Evolutionary conservation across 1,140 invertebrate species (phyloP).

Genomic region (Eupristina koningsbergeri): DNA sequence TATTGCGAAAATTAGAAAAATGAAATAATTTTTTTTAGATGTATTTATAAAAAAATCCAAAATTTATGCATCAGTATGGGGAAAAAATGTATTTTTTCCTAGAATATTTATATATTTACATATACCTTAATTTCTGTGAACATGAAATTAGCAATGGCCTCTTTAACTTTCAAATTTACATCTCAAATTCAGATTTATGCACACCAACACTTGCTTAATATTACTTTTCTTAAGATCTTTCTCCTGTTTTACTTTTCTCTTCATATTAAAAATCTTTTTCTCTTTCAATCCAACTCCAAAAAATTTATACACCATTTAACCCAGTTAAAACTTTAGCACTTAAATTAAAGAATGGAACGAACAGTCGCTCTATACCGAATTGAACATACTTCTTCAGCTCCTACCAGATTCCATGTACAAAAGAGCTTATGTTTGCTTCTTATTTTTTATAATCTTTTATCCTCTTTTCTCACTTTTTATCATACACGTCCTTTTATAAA

Average conservation of each 20-base stretch:
- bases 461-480: neutral
- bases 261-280: neutral
- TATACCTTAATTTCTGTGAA: neutral
- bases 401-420: constrained; percentile 16
- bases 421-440: constrained; percentile 24
- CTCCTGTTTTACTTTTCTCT: constrained; percentile 21
- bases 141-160: neutral
- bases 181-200: neutral
- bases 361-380: constrained; percentile 53
- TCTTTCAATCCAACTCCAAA: constrained; percentile 8
- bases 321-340: constrained; percentile 69
- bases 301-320: constrained; percentile 66
- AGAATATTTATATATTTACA: neutral
- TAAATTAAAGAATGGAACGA: constrained; percentile 70
- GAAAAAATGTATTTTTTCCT: neutral
- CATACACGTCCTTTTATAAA: neutral
- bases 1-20: too few species aligned
- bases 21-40: too few species aligned
- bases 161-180: neutral
- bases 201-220: neutral
- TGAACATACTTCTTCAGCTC: constrained; percentile 61
- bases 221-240: constrained; percentile 2
- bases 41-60: too few species aligned
- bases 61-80: too few species aligned
- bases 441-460: constrained; percentile 10